Evolutionary conservation across 2,113 vertebrate species (phyloP), one percentile per base, ranked within the genome.

Genomic region (Sisor rabdophorus): DNA sequence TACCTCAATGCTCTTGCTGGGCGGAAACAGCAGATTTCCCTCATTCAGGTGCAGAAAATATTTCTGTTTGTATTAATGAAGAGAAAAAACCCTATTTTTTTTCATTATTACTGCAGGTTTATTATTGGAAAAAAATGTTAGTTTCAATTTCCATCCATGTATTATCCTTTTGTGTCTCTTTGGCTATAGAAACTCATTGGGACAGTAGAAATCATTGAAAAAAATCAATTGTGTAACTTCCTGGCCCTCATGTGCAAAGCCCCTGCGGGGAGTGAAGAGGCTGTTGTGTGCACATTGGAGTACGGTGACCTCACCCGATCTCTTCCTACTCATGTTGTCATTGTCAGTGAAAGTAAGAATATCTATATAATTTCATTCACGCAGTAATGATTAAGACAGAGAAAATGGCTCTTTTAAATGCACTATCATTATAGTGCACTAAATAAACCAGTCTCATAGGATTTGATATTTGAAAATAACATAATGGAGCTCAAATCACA

Each of bases 161-260:
- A 3, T 36, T 7, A 36, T 36, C 32, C 32, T 36, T 59, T 17
- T 76, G 7, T 2, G 64, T 68, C 19, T 67, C 3, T 48, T 13
- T 65, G 26, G 15, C 69, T 47, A 32, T 71, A 93, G 92, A 87
- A 91, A 9, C 85, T 85, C 2, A 69, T 88, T 16, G 70, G 53
- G 47, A 87, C 88, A 0, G 73, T 89, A 48, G 80, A 80, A n/a
- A 88, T 93, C 81, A 81, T 91, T 89, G 91, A 93, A 85, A 92
- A 87, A 52, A 93, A 92, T 26, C 68, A 77, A 12, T 77, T 90
- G 72, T 92, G 85, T 75, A 90, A 87, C 1, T 60, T 87, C n/a
- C 70, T 92, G 63, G 87, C 90, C 36, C 52, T 93, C 73, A 72
- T 89, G 85, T 79, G 90, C 53, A 88, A 75, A 2, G 28, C 67